Conservation (phyloP, 2,113 vertebrate species). For the Micronycteris hirsuta region DNA sequence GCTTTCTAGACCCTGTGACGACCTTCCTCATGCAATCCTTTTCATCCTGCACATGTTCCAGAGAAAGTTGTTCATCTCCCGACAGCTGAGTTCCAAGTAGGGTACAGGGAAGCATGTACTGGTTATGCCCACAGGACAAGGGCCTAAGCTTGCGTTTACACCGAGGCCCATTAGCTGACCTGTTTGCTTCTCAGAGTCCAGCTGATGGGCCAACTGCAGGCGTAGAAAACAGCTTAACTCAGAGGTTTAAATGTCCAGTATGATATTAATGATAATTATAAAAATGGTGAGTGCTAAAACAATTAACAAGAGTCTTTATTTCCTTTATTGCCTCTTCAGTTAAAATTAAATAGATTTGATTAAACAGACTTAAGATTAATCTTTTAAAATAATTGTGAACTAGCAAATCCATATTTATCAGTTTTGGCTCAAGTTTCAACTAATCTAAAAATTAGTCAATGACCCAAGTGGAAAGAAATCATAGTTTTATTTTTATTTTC, state of each 20-base stretch:
- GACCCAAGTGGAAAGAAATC: not conserved
- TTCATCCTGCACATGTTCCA: too few species aligned
- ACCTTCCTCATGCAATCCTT: rapidly evolving
- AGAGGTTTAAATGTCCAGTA: not conserved
- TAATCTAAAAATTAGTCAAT: not conserved
- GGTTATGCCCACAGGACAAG: rapidly evolving
- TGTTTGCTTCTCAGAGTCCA: not conserved
- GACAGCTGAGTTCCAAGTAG: not conserved
- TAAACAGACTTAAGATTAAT: not conserved
- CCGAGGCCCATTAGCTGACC: too few species aligned
- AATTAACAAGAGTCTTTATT: not conserved
- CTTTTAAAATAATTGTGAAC: not conserved
- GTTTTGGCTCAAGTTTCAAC: not conserved
- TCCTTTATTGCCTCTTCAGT: not conserved
- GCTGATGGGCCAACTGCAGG: not conserved
- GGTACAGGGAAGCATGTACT: too few species aligned
- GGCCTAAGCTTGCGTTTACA: rapidly evolving
- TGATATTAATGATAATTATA: not conserved
- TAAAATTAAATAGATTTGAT: not conserved
- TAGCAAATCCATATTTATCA: not conserved
- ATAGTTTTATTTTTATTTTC: not conserved
- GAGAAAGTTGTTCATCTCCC: not conserved
- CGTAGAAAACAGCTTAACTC: not conserved
- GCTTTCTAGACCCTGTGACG: not conserved
- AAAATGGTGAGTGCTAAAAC: not conserved